Evolutionary conservation across 1,140 invertebrate genomes (phyloP), one percentile per base, ranked within the genome.

Genomic region (Drosophila micromelanica): DNA sequence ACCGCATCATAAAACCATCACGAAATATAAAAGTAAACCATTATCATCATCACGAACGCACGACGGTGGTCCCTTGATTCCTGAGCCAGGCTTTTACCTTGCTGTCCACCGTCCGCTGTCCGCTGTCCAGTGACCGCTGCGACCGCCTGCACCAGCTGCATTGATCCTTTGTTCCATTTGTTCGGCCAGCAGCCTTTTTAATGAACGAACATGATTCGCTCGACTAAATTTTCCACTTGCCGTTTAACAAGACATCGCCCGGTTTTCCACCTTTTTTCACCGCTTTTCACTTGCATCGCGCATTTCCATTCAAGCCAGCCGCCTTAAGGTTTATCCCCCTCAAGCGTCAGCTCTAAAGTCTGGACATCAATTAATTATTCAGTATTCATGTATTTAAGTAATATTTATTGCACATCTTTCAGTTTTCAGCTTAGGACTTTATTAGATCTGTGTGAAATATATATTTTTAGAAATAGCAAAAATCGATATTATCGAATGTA

Each of bases 1-100:
- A 89, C 84, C 84, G 84, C 84, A 89, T 89, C 84, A 89, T 89
- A 89, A 89, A 89, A 89, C 84, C 84, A 89, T 89, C 84, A 84
- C 61, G 56, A 73, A 80, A 71, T 81, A 87, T 84, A 87, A 84
- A 87, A 81, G 62, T 81, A 89, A 89, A 76, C 84, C 76, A 87
- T 89, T 80, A 87, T 89, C 77, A 87, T 87, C 82, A 87, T 89
- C 72, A 80, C 68, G 76, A 74, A 72, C 62, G 71, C 82, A 80
- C 76, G 43, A 67, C 79, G 80, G 54, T 76, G 62, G 62, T 72
- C 68, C 23, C 55, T 4, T 4, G 32, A 13, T 35, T 30, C 23
- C 45, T 12, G 30, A 49, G 49, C 54, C 51, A 46, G 43, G 52
- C 38, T 51, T 65, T 54, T 46, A 32, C 60, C 45, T 17, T n/a